Percentiles rank a stretch among this genome's conserved stretches.
Conservation (phyloP, 2,888 invertebrate genomes). For the Philaethria dido region DNA sequence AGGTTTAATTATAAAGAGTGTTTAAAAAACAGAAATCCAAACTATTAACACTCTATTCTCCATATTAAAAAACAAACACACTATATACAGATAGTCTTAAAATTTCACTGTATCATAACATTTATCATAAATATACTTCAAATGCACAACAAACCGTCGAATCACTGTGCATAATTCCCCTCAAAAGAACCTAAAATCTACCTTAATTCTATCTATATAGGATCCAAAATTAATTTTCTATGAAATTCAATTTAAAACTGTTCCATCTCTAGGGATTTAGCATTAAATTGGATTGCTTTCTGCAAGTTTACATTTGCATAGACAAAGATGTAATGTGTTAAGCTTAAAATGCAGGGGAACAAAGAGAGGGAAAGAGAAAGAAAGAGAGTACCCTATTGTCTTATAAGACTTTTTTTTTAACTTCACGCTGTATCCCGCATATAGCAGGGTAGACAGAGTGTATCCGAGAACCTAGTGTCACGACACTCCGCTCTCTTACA, state of each 20-base stretch:
- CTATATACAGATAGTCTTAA: background rate
- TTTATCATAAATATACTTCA: conserved; percentile 22
- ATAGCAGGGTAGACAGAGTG: no score
- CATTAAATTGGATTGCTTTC: conserved; percentile 75
- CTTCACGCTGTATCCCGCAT: background rate
- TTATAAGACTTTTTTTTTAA: background rate
- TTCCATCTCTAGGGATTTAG: conserved; percentile 67
- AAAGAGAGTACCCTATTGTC: background rate
- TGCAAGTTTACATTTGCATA: conserved; percentile 77
- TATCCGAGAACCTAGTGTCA: no score
- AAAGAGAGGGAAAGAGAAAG: background rate
- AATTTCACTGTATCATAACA: conserved; percentile 16
- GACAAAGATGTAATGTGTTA: conserved; percentile 50
- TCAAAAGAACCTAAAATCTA: conserved; percentile 29
- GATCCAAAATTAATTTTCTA: conserved; percentile 34
- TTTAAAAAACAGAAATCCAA: no score
- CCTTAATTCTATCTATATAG: conserved; percentile 28
- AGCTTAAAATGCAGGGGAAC: conserved; percentile 3
- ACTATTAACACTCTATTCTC: no score
- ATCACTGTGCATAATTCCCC: conserved; percentile 16
- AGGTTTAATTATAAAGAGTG: no score
- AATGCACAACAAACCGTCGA: conserved; percentile 21
- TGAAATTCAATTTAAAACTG: conserved; percentile 70
- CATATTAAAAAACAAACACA: background rate
- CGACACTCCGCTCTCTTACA: no score